Percentiles rank a stretch among this genome's conserved stretches.
phyloP scores from a whole-genome alignment of 2,888 invertebrate genomes.

The Hesperia comma region DNA sequence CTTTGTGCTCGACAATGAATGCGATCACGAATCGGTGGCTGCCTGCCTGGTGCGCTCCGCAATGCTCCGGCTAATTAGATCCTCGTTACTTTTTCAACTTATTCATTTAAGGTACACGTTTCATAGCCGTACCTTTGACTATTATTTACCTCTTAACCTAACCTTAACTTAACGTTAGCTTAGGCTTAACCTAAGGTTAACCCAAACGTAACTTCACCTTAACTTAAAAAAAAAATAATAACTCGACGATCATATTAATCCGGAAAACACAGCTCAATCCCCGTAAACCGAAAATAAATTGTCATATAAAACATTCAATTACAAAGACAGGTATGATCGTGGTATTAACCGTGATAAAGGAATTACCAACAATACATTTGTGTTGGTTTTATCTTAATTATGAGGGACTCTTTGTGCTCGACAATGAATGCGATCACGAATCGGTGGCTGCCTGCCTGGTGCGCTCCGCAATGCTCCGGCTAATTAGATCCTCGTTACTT shows the following conservation, averaged over 20 bases:
- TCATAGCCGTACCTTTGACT: neutral
- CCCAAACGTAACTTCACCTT: too few species aligned
- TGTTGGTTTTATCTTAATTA: constrained; percentile 51
- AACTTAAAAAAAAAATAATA: too few species aligned
- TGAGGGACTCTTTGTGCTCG: constrained; percentile 47
- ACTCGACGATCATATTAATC: neutral
- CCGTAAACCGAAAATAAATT: constrained; percentile 25
- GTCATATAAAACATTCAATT: constrained; percentile 27
- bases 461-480: constrained; percentile 39
- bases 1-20: constrained; percentile 51
- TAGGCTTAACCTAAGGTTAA: too few species aligned
- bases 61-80: constrained; percentile 34
- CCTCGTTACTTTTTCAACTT: constrained; percentile 25
- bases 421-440: constrained; percentile 50
- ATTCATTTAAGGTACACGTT: neutral
- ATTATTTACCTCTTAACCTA: too few species aligned
- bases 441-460: constrained; percentile 43
- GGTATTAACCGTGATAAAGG: constrained; percentile 22
- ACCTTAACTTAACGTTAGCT: too few species aligned
- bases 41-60: constrained; percentile 44
- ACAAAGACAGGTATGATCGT: constrained; percentile 9
- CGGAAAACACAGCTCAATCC: neutral
- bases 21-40: constrained; percentile 46
- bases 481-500: constrained; percentile 31
- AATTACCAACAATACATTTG: constrained; percentile 46